Evolutionary conservation across 2,888 invertebrate species (phyloP), one percentile per base, ranked within the genome.

Genomic region (Nomada fabriciana): DNA sequence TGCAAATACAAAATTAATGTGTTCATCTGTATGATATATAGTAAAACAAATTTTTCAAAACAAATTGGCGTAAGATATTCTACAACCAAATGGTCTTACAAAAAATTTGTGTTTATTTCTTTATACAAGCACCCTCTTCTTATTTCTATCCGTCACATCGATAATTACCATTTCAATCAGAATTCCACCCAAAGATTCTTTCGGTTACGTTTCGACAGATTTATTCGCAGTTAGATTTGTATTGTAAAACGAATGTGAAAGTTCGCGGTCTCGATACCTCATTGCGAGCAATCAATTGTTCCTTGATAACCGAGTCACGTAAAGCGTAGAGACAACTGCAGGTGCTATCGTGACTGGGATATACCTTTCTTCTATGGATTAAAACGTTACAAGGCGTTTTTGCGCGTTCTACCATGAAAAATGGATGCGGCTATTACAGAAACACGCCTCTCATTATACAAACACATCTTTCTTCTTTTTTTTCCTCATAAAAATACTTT

Each of bases 251-350:
- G 70, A 65, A 70, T 76, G 83, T 67, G 75, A 82, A 82, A 84
- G 59, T 72, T 52, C 25, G 25, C 55, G 61, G 50, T 82, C 55
- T 57, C 75, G 69, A 82, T 83, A 79, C 55, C 65, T 57, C 20
- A 29, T 77, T 77, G 70, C 67, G 61, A 69, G 68, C 68, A 72
- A 73, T 81, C 81, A 59, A 67, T 59, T 7, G 52, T 10, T 18
- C 23, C 15, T 83, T 68, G 68, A 43, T n/a, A 82, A 75, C 1
- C 83, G 53, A 75, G 68, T 82, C 83, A 83, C 83, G 83, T 75
- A 83, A 63, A 53, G 29, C 7, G 53, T 70, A 59, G 74, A 77
- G 77, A 72, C 67, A n/a, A 68, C 68, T 71, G 82, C 82, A 82
- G n/a, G 60, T 71, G 67, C 65, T 77, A 78, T 68, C 71, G 78